Percentiles rank a stretch among this genome's conserved stretches.
phyloP scores from a whole-genome alignment of 2,888 invertebrate species.

The Marronus borbonicus region DNA sequence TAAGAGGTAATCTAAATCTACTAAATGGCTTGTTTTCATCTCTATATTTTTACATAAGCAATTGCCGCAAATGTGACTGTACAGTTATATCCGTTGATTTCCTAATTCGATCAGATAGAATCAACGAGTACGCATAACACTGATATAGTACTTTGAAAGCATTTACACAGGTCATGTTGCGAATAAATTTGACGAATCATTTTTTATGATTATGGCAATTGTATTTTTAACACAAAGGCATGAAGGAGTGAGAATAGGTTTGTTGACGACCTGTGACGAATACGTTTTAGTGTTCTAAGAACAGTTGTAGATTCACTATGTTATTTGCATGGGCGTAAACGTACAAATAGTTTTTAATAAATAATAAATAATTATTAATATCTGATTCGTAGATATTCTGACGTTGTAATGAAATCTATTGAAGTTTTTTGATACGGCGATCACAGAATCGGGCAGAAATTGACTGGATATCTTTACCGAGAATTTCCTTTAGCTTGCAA shows the following conservation, averaged over 20 bases:
- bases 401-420: constrained; percentile 21
- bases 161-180: background rate
- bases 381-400: constrained; percentile 17
- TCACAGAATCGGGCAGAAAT: constrained; percentile 7
- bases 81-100: constrained; percentile 39
- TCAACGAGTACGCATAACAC: background rate
- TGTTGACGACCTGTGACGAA: background rate
- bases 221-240: background rate
- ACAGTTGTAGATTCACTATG: background rate
- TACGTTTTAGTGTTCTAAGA: constrained; percentile 24
- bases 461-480: constrained; percentile 4
- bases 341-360: constrained; percentile 27
- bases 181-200: constrained; percentile 27
- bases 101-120: constrained; percentile 6
- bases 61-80: constrained; percentile 5
- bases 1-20: constrained; percentile 33
- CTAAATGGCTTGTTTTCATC: constrained; percentile 14
- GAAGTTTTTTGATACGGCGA: background rate
- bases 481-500: constrained; percentile 5
- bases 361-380: constrained; percentile 19
- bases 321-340: constrained; percentile 8
- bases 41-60: constrained; percentile 28
- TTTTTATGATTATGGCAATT: constrained; percentile 18
- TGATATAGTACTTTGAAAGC: background rate
- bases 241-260: background rate